A percentile compares a stretch with the other conserved stretches of the same genome.
Evolutionary conservation across 1,140 invertebrate genomes (phyloP).

Genomic region (Maconellicoccus hirsutus): DNA sequence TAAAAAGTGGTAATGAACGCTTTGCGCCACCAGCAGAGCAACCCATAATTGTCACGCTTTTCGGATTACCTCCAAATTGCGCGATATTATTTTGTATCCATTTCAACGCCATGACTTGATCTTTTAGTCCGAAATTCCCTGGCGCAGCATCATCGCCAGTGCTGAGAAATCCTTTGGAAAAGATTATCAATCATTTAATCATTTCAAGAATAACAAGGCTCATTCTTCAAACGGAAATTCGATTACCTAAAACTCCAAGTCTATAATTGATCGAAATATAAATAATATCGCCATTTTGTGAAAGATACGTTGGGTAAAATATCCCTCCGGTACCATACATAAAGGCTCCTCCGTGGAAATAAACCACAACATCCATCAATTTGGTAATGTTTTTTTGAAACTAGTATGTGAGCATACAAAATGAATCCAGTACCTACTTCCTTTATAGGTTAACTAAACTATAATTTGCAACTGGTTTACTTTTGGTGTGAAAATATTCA

Average conservation of each 20-base stretch:
- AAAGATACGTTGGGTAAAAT: constrained; percentile 38
- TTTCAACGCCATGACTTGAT: constrained; percentile 73
- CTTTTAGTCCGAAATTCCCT: constrained; percentile 82
- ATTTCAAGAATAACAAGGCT: too few species aligned
- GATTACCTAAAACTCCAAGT: constrained; percentile 41
- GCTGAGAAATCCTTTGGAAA: neutral
- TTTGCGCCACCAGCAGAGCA: constrained; percentile 88
- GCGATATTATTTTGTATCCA: constrained; percentile 79
- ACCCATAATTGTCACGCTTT: constrained; percentile 76
- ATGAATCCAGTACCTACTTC: too few species aligned
- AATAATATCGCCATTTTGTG: constrained; percentile 45
- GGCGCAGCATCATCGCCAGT: constrained; percentile 44
- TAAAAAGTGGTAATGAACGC: constrained; percentile 76
- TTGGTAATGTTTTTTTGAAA: neutral
- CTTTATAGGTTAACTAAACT: too few species aligned
- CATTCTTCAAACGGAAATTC: too few species aligned
- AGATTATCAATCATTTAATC: too few species aligned
- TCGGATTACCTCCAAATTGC: constrained; percentile 74
- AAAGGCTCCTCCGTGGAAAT: constrained; percentile 41
- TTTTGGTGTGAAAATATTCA: constrained; percentile 31
- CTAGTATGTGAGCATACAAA: too few species aligned
- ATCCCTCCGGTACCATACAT: constrained; percentile 35
- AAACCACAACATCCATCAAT: constrained; percentile 37
- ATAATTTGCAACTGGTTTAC: constrained; percentile 22
- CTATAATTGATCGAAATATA: constrained; percentile 51